A percentile compares a stretch with the other conserved stretches of the same genome.
These are phyloP conservation scores for Chrysomela aeneicollis DNA, from an alignment of 2,888 invertebrate species.

Conservation along the genomic window DNA sequence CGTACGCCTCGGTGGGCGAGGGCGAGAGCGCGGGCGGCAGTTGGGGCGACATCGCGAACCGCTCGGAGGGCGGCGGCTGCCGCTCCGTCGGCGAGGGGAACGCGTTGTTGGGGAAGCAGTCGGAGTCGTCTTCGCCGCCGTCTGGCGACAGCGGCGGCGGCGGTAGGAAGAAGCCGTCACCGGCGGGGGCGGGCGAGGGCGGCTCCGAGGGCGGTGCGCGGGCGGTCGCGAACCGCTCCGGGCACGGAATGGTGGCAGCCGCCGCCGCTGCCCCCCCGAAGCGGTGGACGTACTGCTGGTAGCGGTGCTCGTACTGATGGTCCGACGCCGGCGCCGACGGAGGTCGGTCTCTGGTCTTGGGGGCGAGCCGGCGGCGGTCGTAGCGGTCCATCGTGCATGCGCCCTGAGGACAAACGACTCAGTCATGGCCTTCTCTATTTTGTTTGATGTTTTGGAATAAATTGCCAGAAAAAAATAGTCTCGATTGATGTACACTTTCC, in stretches of 20 bases:
- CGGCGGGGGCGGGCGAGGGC: slow-evolving; percentile 66
- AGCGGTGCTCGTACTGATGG: slow-evolving; percentile 38
- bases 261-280: slow-evolving; percentile 40
- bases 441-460: too few species aligned
- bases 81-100: slow-evolving; percentile 62
- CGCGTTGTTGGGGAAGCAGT: slow-evolving; percentile 66
- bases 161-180: slow-evolving; percentile 63
- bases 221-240: slow-evolving; percentile 58
- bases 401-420: slow-evolving; percentile 26
- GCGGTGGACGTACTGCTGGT: slow-evolving; percentile 45
- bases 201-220: slow-evolving; percentile 62
- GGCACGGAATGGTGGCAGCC: slow-evolving; percentile 52
- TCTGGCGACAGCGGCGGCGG: slow-evolving; percentile 67
- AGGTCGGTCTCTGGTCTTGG: not conserved
- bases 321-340: not conserved
- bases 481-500: too few species aligned
- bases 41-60: not conserved
- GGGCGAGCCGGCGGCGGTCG: not conserved
- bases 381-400: too few species aligned
- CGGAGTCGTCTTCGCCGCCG: slow-evolving; percentile 64
- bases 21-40: slow-evolving; percentile 60
- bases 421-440: slow-evolving; percentile 44
- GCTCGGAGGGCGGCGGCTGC: slow-evolving; percentile 57
- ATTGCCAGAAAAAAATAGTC: too few species aligned
- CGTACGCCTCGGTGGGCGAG: slow-evolving; percentile 54